These are phyloP conservation scores for Acrocyrtus sp. DNA, from an alignment of 2,888 invertebrate genomes.

Conservation along the genomic window DNA sequence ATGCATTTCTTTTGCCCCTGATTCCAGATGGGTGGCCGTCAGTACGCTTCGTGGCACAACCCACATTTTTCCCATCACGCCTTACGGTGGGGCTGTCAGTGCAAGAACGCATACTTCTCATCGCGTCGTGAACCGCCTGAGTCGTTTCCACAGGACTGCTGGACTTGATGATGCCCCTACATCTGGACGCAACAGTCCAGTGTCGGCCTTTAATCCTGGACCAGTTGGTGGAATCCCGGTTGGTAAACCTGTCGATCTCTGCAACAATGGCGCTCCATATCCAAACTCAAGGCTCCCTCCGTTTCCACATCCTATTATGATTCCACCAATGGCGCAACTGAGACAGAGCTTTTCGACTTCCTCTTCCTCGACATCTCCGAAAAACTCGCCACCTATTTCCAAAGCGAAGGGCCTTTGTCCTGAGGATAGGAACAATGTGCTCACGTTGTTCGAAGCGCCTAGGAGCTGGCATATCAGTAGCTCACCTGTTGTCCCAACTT, in stretches of 20 bases:
- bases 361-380: slow-evolving; percentile 52
- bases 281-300: slow-evolving; percentile 92
- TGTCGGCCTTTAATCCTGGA: slow-evolving; percentile 59
- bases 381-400: slow-evolving; percentile 59
- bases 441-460: slow-evolving; percentile 81
- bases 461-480: slow-evolving; percentile 76
- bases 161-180: slow-evolving; percentile 77
- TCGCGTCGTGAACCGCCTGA: slow-evolving; percentile 92
- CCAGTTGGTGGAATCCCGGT: slow-evolving; percentile 35
- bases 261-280: slow-evolving; percentile 58
- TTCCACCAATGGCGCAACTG: slow-evolving; percentile 86
- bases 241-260: slow-evolving; percentile 59
- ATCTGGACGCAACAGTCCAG: slow-evolving; percentile 77
- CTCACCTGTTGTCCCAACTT: slow-evolving; percentile 66
- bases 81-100: slow-evolving; percentile 92
- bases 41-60: slow-evolving; percentile 96
- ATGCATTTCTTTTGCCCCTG: slow-evolving; percentile 90
- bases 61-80: slow-evolving; percentile 96
- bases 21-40: slow-evolving; percentile 96
- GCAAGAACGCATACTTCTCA: slow-evolving; percentile 94
- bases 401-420: slow-evolving; percentile 66
- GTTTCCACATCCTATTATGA: slow-evolving; percentile 84
- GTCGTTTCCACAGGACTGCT: slow-evolving; percentile 95
- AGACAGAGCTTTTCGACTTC: slow-evolving; percentile 68
- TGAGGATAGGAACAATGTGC: slow-evolving; percentile 79